These are phyloP conservation scores for Sarcophilus harrisii DNA, from an alignment of 2,797 vertebrate genomes.

Conservation along the genomic window DNA sequence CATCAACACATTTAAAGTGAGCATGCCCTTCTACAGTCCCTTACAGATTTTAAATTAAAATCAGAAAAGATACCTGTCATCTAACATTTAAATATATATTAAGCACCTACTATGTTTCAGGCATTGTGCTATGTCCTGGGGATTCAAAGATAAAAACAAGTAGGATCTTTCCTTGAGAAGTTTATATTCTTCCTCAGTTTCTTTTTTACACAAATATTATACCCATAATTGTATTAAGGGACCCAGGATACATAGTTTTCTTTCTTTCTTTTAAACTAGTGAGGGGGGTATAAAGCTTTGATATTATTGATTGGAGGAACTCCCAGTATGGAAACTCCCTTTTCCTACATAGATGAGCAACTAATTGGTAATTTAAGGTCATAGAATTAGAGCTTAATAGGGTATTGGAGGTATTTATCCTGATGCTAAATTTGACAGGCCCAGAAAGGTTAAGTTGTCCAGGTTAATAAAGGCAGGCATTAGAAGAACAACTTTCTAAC, in stretches of 20 bases:
- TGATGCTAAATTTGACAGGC: background rate
- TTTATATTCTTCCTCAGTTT: background rate
- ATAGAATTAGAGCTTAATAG: background rate
- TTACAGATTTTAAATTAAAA: slow-evolving; percentile 3
- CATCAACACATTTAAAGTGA: background rate
- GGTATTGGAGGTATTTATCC: background rate
- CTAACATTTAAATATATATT: background rate
- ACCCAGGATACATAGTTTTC: background rate
- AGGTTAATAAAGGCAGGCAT: background rate
- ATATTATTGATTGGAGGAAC: background rate
- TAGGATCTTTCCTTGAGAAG: background rate
- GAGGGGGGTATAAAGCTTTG: background rate
- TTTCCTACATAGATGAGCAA: background rate
- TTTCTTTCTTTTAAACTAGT: background rate
- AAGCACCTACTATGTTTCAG: background rate
- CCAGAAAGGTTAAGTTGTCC: background rate
- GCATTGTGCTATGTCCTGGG: background rate
- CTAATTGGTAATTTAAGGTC: background rate
- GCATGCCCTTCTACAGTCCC: background rate
- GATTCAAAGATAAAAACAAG: background rate
- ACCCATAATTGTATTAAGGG: background rate
- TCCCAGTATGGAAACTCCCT: background rate
- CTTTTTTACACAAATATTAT: background rate
- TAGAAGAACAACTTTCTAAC: background rate
- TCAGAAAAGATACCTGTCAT: background rate